Percentiles rank a stretch among this genome's conserved stretches.
Evolutionary conservation across 2,888 invertebrate species (phyloP).

Genomic region (Chaetogeoica ovagalla): DNA sequence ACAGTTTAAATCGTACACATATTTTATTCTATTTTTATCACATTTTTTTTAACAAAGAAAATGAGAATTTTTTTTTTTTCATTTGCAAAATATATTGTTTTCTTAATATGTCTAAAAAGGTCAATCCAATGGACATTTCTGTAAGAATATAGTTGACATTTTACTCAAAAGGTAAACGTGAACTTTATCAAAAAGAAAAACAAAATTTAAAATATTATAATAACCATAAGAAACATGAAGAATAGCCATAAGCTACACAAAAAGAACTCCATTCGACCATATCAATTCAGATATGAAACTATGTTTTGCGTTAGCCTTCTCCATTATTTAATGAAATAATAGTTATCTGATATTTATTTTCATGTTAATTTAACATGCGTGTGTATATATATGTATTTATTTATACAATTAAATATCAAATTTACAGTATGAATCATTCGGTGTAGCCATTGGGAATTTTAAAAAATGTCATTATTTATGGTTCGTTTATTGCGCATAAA

Average conservation of each 20-base stretch:
- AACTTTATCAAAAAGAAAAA: conserved; percentile 41
- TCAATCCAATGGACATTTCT: conserved; percentile 47
- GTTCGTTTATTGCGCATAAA: too few relatives aligned
- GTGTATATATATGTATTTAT: too few relatives aligned
- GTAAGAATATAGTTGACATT: conserved; percentile 49
- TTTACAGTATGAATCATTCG: too few relatives aligned
- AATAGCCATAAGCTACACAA: not conserved
- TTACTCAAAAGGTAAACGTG: conserved; percentile 34
- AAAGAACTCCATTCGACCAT: conserved; percentile 14
- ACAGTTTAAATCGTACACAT: not conserved
- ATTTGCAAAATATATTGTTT: conserved; percentile 31
- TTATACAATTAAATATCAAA: too few relatives aligned
- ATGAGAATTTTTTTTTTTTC: not conserved
- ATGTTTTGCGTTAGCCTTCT: not conserved
- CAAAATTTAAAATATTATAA: too few relatives aligned
- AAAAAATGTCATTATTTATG: too few relatives aligned
- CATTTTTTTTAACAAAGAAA: not conserved
- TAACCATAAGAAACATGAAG: not conserved
- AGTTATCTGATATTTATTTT: not conserved
- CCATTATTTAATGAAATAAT: not conserved
- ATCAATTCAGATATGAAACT: not conserved
- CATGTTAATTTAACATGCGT: not conserved
- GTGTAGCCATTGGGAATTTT: too few relatives aligned
- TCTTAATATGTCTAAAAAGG: conserved; percentile 43
- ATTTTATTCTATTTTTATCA: too few relatives aligned